Base-by-base conservation (phyloP, 92 coral and sea anemone genomes). In the Phenganax marumi region DNA sequence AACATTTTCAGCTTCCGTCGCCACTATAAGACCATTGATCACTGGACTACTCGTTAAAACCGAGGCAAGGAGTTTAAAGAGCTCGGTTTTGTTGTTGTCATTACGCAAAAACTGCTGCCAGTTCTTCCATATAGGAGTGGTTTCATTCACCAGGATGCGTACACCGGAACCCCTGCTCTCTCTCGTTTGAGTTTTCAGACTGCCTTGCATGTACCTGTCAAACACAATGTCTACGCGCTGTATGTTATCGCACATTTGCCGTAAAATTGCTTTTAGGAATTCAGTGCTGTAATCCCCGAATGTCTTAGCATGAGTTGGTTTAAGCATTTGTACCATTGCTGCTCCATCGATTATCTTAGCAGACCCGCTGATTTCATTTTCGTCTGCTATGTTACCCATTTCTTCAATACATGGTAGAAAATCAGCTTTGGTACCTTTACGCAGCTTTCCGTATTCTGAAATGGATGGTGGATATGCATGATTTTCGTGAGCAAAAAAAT, bases 401-500 rank as follows among this genome's bases (percentile, higher is more conserved):
- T 7, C 48, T 22, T 22, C 39, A 13, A 64, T 22, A 22, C 39
- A 64, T 8, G 71, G 14, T 8, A 64, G 71, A 64, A 22, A 64
- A 33, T 64, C 71, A 22, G 71, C 39, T 64, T 64, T 64, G 48
- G 39, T 33, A 64, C 43, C 48, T 22, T 64, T 22, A 22, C 71
- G 71, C 8, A 18, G 39, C 25, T 64, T 64, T 64, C 71, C 71
- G 48, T 64, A 64, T 22, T 22, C 71, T 24, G 71, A 64, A 8
- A 64, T 22, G 48, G 71, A 22, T 22, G 71, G 71, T 22, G 71
- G 71, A 64, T 64, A 64, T 8, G 43, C 48, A 33, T 64, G 71
- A 64, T 64, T 64, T 64, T 64, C 71, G 14, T 64, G 71, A 64
- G 71, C 71, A 64, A 64, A 64, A 64, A 64, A 64, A 33, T 64